phyloP scores from a whole-genome alignment of 1,140 invertebrate genomes.

The Theocolax elegans region DNA sequence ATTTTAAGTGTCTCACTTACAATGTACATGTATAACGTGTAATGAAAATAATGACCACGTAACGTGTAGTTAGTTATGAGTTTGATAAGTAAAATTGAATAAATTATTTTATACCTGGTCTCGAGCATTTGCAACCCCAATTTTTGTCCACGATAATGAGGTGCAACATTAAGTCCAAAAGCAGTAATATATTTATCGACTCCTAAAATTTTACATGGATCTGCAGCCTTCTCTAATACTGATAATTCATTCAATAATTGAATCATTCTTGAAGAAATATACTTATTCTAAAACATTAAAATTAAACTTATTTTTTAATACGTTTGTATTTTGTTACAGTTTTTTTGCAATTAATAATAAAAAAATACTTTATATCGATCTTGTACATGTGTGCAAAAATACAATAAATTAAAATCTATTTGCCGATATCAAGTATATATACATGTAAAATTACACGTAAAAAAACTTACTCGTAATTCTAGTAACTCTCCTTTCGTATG shows the following conservation, averaged over 20 bases:
- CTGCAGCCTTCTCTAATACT: too few species aligned
- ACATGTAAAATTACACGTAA: too few species aligned
- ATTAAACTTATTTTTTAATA: background rate
- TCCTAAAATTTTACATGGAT: background rate
- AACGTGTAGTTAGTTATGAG: too few species aligned
- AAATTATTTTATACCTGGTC: slow-evolving; percentile 32
- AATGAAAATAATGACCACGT: too few species aligned
- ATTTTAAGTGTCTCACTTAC: too few species aligned
- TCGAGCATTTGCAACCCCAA: slow-evolving; percentile 26
- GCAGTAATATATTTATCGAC: slow-evolving; percentile 27
- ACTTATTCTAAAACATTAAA: background rate
- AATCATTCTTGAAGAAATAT: background rate
- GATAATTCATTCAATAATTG: too few species aligned
- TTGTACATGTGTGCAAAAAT: too few species aligned
- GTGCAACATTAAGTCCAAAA: slow-evolving; percentile 10
- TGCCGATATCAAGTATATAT: too few species aligned
- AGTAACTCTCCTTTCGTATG: background rate
- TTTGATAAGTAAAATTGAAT: too few species aligned
- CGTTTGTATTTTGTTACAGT: background rate
- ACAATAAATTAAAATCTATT: too few species aligned
- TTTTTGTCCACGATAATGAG: slow-evolving; percentile 26
- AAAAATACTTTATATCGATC: slow-evolving; percentile 11
- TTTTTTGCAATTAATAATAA: slow-evolving; percentile 1
- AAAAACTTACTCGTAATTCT: slow-evolving; percentile 2
- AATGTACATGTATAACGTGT: too few species aligned